Percentiles rank a stretch among this genome's conserved stretches.
These are phyloP conservation scores for Cichlasoma orientale DNA, from an alignment of 2,797 vertebrate species.

Conservation along the genomic window DNA sequence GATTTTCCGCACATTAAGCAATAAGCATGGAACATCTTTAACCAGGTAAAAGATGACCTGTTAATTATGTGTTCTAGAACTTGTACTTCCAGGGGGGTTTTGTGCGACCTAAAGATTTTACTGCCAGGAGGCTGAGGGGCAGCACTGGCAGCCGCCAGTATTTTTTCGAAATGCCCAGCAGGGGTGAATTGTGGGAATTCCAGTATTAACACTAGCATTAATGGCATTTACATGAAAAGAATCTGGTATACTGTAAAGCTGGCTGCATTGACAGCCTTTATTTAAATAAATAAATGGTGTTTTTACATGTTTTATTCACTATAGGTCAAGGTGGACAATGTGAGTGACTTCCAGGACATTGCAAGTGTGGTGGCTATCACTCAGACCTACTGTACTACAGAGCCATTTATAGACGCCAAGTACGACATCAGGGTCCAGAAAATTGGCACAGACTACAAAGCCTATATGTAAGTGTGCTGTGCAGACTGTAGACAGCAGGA, in stretches of 20 bases:
- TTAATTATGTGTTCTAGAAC: no score
- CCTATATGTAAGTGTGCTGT: constrained; percentile 90
- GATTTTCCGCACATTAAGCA: no score
- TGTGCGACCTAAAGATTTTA: no score
- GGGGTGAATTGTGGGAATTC: neutral
- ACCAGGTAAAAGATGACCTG: no score
- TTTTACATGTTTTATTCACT: constrained; percentile 6
- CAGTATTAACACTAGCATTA: no score
- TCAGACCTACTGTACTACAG: constrained; percentile 97
- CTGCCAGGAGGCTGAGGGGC: no score
- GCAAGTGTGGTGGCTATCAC: constrained; percentile 98
- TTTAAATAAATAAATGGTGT: neutral
- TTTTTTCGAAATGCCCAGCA: neutral
- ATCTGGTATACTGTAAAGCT: neutral
- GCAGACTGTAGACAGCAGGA: no score
- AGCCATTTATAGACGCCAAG: constrained; percentile 96
- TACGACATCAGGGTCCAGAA: constrained; percentile 99
- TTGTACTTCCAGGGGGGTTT: no score
- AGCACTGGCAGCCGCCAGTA: no score
- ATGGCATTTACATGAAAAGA: neutral
- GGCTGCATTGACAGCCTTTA: neutral
- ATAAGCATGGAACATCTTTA: no score
- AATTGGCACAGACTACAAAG: constrained; percentile 96
- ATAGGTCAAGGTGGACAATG: constrained; percentile 97
- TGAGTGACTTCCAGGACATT: constrained; percentile 99